These are phyloP conservation scores for Phocides pigmalion DNA, from an alignment of 1,140 invertebrate species.

Conservation along the genomic window DNA sequence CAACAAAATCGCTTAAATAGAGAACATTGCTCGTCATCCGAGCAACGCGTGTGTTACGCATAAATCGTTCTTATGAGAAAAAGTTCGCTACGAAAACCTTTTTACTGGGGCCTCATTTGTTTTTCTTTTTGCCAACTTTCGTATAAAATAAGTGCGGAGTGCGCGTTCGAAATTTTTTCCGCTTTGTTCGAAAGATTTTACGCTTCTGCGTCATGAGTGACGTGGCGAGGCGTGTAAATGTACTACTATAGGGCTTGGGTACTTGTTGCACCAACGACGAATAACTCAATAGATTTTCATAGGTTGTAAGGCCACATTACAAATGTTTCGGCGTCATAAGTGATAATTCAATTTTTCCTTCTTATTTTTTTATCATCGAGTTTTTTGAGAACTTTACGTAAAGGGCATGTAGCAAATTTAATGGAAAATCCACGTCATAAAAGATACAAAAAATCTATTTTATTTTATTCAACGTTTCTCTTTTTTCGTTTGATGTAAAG, in stretches of 20 bases:
- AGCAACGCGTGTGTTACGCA: constrained; percentile 20
- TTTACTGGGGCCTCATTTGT: constrained; percentile 48
- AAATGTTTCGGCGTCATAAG: too few species aligned
- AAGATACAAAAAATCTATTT: too few species aligned
- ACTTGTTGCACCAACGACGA: background rate
- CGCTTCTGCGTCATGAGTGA: constrained; percentile 32
- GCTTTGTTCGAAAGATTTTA: constrained; percentile 37
- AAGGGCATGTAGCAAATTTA: too few species aligned
- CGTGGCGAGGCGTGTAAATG: constrained; percentile 32
- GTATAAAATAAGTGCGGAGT: constrained; percentile 36
- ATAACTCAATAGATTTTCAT: too few species aligned
- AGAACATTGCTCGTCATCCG: background rate
- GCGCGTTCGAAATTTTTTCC: constrained; percentile 35
- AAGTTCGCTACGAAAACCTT: constrained; percentile 46
- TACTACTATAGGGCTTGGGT: constrained; percentile 20
- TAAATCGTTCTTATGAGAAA: constrained; percentile 48
- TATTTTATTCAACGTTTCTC: too few species aligned
- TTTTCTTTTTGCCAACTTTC: constrained; percentile 49
- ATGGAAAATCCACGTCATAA: too few species aligned
- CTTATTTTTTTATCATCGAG: too few species aligned
- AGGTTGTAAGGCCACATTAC: too few species aligned
- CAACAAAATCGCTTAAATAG: too few species aligned
- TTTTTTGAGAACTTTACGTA: too few species aligned
- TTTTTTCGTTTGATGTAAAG: too few species aligned
- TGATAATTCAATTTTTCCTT: too few species aligned